A percentile compares a stretch with the other conserved stretches of the same genome.
Evolutionary conservation across 2,113 vertebrate species (phyloP).

Genomic region (Coptodon rendalli): DNA sequence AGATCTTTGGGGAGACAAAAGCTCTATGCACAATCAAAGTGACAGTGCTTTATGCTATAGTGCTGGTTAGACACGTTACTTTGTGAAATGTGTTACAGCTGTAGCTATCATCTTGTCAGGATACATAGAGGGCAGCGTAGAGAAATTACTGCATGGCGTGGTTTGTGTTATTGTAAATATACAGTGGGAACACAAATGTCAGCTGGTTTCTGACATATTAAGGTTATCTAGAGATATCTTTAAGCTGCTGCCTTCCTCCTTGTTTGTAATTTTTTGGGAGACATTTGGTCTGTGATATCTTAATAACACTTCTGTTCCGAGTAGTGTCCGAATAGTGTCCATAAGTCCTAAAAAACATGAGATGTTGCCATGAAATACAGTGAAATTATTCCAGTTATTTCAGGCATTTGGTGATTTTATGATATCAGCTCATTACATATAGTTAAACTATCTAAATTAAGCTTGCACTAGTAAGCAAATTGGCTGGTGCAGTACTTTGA

Average conservation of each 20-base stretch:
- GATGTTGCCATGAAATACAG: neutral
- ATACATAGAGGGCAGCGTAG: neutral
- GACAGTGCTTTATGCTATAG: neutral
- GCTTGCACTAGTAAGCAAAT: neutral
- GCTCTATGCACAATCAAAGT: neutral
- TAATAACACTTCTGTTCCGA: neutral
- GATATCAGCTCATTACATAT: neutral
- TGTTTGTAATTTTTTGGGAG: neutral
- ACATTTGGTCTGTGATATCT: neutral
- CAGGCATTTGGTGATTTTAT: neutral
- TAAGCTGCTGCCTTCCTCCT: neutral
- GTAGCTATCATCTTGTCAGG: slow-evolving; percentile 4
- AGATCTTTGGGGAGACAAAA: neutral
- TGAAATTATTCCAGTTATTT: neutral
- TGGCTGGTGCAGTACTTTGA: slow-evolving; percentile 3
- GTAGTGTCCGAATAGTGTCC: neutral
- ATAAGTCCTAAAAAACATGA: neutral
- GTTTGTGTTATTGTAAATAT: slow-evolving; percentile 6
- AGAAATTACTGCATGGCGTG: slow-evolving; percentile 21
- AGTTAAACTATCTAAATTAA: neutral
- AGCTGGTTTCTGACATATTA: slow-evolving; percentile 36
- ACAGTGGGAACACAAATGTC: neutral
- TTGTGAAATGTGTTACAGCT: slow-evolving; percentile 6
- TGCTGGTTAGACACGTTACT: neutral
- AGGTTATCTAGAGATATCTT: slow-evolving; percentile 2